phyloP scores from a whole-genome alignment of 1,140 invertebrate species.

The Acromyrmex charruanus region DNA sequence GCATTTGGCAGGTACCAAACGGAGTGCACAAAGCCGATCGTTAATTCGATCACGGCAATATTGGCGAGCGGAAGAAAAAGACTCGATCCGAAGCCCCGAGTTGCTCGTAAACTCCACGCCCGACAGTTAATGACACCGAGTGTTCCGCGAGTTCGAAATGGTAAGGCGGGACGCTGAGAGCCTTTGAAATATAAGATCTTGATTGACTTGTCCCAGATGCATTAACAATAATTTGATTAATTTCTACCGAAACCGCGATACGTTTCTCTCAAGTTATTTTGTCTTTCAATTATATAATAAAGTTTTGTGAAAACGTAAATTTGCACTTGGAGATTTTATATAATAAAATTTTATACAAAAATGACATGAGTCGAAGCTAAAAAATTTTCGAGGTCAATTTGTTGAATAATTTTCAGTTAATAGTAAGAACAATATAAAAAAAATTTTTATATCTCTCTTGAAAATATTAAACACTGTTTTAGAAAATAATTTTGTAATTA shows the following conservation, averaged over 20 bases:
- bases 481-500: conserved; percentile 1
- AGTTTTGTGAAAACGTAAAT: conserved; percentile 17
- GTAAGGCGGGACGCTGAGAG: neutral
- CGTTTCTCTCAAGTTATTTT: conserved; percentile 36
- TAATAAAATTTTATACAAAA: neutral
- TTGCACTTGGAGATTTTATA: conserved; percentile 1
- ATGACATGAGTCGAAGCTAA: neutral
- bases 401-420: neutral
- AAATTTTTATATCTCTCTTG: neutral
- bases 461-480: neutral
- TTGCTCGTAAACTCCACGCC: conserved; percentile 63
- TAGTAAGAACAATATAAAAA: neutral
- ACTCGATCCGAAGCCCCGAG: conserved; percentile 32
- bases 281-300: conserved; percentile 17
- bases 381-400: neutral
- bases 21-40: conserved; percentile 82
- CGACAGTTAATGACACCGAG: conserved; percentile 64
- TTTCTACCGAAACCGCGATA: conserved; percentile 25
- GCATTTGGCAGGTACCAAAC: conserved; percentile 83
- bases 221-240: conserved; percentile 60
- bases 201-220: conserved; percentile 54
- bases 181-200: conserved; percentile 57
- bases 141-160: conserved; percentile 41
- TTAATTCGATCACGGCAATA: conserved; percentile 76
- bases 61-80: conserved; percentile 69